phyloP scores from a whole-genome alignment of 2,113 vertebrate genomes.

The Colius striatus region DNA sequence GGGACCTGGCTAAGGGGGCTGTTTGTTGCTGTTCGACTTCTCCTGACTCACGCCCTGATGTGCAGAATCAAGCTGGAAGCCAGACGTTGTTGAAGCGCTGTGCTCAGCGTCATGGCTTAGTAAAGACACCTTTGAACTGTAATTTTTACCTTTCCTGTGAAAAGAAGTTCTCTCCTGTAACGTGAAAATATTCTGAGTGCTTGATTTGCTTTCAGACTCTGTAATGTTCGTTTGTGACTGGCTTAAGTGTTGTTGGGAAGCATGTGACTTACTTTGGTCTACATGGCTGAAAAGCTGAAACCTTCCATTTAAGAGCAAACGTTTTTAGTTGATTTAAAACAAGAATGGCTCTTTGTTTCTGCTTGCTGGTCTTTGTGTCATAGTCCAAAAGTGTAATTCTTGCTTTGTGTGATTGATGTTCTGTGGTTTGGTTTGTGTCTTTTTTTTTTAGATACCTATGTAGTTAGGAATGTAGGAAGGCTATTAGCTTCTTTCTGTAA shows the following conservation, averaged over 20 bases:
- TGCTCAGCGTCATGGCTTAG: neutral
- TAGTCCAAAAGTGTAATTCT: neutral
- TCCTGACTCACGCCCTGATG: neutral
- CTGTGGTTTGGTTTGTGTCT: fast-evolving
- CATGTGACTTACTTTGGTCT: neutral
- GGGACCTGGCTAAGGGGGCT: neutral
- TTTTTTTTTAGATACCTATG: fast-evolving
- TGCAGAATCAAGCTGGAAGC: fast-evolving
- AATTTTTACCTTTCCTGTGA: neutral
- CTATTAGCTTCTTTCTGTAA: neutral
- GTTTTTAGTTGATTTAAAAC: neutral
- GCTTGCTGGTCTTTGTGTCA: neutral
- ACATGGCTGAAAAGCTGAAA: neutral
- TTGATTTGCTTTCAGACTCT: neutral
- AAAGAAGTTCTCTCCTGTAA: neutral
- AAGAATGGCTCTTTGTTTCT: neutral
- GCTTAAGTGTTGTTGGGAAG: neutral
- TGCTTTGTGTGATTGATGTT: fast-evolving
- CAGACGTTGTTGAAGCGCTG: neutral
- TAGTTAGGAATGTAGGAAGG: neutral
- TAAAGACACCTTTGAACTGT: neutral
- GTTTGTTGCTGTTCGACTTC: neutral
- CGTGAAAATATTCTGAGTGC: neutral
- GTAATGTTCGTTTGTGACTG: neutral
- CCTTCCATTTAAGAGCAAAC: neutral